These are phyloP conservation scores for Callaeas wilsoni DNA, from an alignment of 2,113 vertebrate species.

Conservation along the genomic window DNA sequence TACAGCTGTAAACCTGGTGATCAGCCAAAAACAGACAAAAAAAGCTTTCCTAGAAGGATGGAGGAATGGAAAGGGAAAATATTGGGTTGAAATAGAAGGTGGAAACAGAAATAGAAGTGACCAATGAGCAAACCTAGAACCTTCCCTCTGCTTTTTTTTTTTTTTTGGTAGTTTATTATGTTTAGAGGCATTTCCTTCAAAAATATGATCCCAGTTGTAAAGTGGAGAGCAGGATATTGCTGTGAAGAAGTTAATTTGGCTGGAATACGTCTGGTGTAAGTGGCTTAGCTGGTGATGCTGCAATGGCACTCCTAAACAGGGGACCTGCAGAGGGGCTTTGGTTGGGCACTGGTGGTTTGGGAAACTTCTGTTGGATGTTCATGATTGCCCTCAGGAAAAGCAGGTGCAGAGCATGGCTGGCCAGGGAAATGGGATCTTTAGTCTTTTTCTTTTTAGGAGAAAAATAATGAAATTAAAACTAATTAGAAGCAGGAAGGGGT, in stretches of 20 bases:
- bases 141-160: neutral
- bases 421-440: neutral
- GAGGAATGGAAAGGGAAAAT: neutral
- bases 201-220: neutral
- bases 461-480: neutral
- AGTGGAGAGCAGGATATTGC: neutral
- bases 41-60: neutral
- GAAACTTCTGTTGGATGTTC: neutral
- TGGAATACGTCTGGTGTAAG: neutral
- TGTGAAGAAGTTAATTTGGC: neutral
- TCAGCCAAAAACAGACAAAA: neutral
- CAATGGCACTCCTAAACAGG: accelerated
- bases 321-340: neutral
- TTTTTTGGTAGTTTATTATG: neutral
- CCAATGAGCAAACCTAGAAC: neutral
- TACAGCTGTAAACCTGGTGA: neutral
- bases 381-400: neutral
- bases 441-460: neutral
- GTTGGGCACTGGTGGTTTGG: neutral
- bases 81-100: neutral
- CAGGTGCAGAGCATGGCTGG: neutral
- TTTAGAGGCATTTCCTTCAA: neutral
- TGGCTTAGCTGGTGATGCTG: neutral
- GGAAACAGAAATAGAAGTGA: neutral
- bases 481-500: neutral